A percentile compares a stretch with the other conserved stretches of the same genome.
Evolutionary conservation across 2,888 invertebrate genomes (phyloP).

Genomic region (Priocnemis perturbator): DNA sequence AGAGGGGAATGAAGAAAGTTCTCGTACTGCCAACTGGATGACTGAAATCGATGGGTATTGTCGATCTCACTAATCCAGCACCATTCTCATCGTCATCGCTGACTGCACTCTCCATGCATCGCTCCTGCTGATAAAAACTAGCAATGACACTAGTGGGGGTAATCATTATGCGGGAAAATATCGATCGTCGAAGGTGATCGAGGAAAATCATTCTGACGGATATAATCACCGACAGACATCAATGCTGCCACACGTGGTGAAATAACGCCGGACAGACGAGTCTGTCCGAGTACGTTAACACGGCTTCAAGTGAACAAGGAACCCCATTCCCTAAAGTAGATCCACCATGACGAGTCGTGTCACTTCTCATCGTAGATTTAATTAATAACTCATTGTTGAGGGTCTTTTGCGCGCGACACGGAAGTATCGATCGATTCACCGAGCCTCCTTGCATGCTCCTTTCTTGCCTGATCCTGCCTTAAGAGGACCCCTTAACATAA

Average conservation of each 20-base stretch:
- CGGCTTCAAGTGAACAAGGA: constrained; percentile 39
- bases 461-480: constrained; percentile 14
- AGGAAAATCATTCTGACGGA: too few species aligned
- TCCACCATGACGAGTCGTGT: constrained; percentile 55
- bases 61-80: too few species aligned
- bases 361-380: constrained; percentile 39
- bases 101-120: neutral
- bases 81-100: too few species aligned
- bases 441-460: constrained; percentile 44
- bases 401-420: constrained; percentile 29
- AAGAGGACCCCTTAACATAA: constrained; percentile 30
- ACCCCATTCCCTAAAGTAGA: constrained; percentile 66
- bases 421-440: constrained; percentile 31
- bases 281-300: constrained; percentile 3
- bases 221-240: too few species aligned
- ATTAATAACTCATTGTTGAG: constrained; percentile 30
- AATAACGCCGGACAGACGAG: neutral
- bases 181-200: too few species aligned
- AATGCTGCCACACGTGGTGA: neutral
- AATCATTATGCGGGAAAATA: too few species aligned
- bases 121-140: neutral
- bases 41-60: neutral
- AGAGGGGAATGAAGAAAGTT: neutral
- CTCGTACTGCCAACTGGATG: neutral
- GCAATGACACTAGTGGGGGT: too few species aligned